Evolutionary conservation across 2,113 vertebrate species (phyloP), one percentile per base, ranked within the genome.

Genomic region (Caloenas nicobarica): DNA sequence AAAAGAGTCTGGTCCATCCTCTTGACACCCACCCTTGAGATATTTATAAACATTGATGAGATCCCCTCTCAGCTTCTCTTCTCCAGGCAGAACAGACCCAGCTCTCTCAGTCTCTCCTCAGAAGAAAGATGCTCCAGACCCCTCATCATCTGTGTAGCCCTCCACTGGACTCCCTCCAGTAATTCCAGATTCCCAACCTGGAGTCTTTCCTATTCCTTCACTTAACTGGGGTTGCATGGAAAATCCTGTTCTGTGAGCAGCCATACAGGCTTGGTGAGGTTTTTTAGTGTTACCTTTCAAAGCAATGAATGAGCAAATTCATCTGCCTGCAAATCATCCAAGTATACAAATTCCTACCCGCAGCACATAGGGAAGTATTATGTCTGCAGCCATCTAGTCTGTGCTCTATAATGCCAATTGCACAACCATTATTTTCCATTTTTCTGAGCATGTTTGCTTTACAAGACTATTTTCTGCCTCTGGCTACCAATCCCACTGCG

Each of bases 381-480:
- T 8, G 26, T 25, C 23, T 26, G 24, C 5, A 81, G 66, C 29
- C 60, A 77, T 14, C 77, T 5, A 13, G 7, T 13, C 74, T 66
- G 26, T 4, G 25, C 31, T 23, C 5, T 42, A 24, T 11, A 58
- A 42, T 8, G 42, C 29, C 82, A 58, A 44, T 3, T 40, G 19
- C 25, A 79, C 51, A 57, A 83, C 81, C 15, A 10, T 2, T 5
- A 7, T 79, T 91, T 74, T 81, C 65, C 50, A 29, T 74, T 74
- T 18, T 86, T 95, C 71, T 65, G 48, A 70, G 12, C 3, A 11
- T 6, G 4, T 66, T 94, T 61, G 44, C 60, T 86, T 86, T 36
- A 57, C 21, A 74, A 76, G 81, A 19, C 88, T 77, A 57, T 95
- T 92, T 96, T 93, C 73, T 91, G 85, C 88, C 66, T 64, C 57